Conservation (phyloP, 2,888 invertebrate species). For the Phyto melanocephala region DNA sequence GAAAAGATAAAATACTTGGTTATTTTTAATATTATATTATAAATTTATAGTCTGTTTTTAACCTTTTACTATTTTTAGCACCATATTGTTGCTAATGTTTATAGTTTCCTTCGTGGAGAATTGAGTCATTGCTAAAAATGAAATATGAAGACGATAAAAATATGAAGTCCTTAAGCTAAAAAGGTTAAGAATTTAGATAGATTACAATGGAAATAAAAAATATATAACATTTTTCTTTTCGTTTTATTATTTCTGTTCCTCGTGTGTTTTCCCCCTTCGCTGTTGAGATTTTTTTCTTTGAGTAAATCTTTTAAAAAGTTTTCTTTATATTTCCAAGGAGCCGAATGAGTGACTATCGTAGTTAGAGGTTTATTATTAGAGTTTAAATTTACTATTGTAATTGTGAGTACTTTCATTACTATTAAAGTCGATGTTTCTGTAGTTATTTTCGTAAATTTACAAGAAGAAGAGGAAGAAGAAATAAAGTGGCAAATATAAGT, state of each 20-base stretch:
- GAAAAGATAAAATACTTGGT: not conserved
- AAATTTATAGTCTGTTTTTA: not conserved
- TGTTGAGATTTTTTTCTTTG: not conserved
- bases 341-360: too few relatives aligned
- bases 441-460: conserved; percentile 18
- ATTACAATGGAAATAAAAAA: not conserved
- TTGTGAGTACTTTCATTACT: too few relatives aligned
- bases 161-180: not conserved
- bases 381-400: conserved; percentile 1
- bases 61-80: not conserved
- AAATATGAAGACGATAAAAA: not conserved
- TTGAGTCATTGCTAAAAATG: not conserved
- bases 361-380: too few relatives aligned
- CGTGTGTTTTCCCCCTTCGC: too few relatives aligned
- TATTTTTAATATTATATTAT: not conserved
- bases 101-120: not conserved
- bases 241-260: not conserved
- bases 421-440: not conserved
- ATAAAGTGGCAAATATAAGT: conserved; percentile 23
- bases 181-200: not conserved
- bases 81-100: not conserved
- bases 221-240: too few relatives aligned
- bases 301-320: conserved; percentile 34
- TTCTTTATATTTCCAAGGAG: too few relatives aligned
- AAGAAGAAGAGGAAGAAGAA: conserved; percentile 30